Percentiles rank a stretch among this genome's conserved stretches.
phyloP scores from a whole-genome alignment of 30 jellyfish, hydroid and myxozoan species.

The Cassiopea andromeda region DNA sequence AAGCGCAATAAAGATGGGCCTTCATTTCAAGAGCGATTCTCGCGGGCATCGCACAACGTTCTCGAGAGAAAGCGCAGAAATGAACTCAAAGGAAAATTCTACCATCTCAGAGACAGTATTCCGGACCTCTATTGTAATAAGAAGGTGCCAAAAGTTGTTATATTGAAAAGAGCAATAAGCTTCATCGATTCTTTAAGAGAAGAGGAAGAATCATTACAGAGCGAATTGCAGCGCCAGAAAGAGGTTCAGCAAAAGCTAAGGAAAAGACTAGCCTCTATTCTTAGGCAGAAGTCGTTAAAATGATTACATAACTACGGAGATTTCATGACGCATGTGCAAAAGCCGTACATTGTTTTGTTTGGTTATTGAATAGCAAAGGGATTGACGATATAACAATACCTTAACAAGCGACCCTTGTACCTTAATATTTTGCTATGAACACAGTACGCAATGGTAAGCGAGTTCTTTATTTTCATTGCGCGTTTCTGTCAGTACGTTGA shows the following conservation, averaged over 20 bases:
- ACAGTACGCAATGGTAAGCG: neutral
- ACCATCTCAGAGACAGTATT: conserved; percentile 80
- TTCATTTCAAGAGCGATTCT: conserved; percentile 42
- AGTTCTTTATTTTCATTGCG: neutral
- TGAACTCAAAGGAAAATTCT: conserved; percentile 88
- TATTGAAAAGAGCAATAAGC: conserved; percentile 75
- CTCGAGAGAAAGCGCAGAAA: conserved; percentile 95
- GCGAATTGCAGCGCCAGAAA: conserved; percentile 58
- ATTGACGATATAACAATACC: too few species aligned
- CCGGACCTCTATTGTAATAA: conserved; percentile 85
- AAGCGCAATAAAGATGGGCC: conserved; percentile 11
- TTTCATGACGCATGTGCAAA: neutral
- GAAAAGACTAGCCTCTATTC: conserved; percentile 45
- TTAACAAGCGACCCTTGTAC: too few species aligned
- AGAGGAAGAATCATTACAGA: conserved; percentile 25
- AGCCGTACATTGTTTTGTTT: neutral
- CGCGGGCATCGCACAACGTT: conserved; percentile 94
- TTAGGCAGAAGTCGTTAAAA: neutral
- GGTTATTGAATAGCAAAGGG: too few species aligned
- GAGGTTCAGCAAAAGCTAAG: conserved; percentile 64
- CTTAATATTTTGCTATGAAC: neutral
- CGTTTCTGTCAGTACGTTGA: neutral
- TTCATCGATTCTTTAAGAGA: conserved; percentile 42
- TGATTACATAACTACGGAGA: neutral
- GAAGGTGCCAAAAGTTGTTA: conserved; percentile 92